Evolutionary conservation across 2,888 invertebrate genomes (phyloP), one percentile per base, ranked within the genome.

Genomic region (Hirtodrosophila cameraria): DNA sequence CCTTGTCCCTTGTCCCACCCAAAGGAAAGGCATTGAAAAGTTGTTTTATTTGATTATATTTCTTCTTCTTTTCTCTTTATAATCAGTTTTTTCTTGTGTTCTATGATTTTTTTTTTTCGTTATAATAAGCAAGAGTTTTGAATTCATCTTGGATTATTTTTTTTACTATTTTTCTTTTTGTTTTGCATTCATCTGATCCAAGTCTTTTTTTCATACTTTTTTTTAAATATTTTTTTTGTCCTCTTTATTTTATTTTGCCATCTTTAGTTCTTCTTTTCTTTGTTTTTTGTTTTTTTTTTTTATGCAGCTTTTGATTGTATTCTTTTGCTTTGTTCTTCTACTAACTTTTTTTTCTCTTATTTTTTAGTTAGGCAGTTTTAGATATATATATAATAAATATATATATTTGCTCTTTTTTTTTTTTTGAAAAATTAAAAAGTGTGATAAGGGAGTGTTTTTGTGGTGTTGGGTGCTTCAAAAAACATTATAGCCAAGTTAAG

Each of bases 401-500:
- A 41, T 65, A 52, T 64, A 36, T 49, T 42, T 42, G n/a, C n/a
- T n/a, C n/a, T 57, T 62, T 39, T 36, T 57, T 52, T 54, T 58
- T 54, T 73, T 66, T 67, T 66, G 64, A 68, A 79, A 86, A 89
- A 83, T 86, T 83, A 89, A 89, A 89, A 81, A 81, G 77, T 86
- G 88, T 88, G 84, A 87, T 75, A 78, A 75, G 71, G 75, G 86
- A 84, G 75, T 83, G 77, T 88, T 83, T n/a, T 84, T 86, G 88
- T 89, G 83, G 78, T 78, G 83, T 88, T 85, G 79, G 82, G 87
- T 81, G 82, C 82, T 83, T 90, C 91, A 90, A 90, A 90, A 90
- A 90, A 90, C 91, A 90, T 90, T 90, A 90, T 90, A 89, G 89
- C 87, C 88, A 89, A 86, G 87, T 68, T 58, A 50, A 25, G 57